A percentile compares a stretch with the other conserved stretches of the same genome.
phyloP scores from a whole-genome alignment of 2,797 vertebrate genomes.

The Apogon talboti region DNA sequence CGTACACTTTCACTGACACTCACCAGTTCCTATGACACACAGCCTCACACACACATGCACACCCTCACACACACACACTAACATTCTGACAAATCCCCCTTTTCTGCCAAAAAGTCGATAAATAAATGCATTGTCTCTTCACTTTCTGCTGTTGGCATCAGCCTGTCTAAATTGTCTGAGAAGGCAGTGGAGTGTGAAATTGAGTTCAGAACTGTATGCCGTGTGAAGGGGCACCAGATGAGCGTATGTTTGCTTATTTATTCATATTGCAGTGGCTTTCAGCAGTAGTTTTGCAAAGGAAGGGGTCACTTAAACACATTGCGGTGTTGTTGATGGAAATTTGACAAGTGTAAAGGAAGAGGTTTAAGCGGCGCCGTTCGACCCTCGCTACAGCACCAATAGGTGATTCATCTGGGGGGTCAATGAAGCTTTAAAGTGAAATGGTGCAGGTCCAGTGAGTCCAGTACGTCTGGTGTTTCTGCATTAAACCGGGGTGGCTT shows the following conservation, averaged over 20 bases:
- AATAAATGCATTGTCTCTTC: slow-evolving; percentile 85
- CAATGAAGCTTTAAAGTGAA: slow-evolving; percentile 62
- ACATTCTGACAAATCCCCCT: slow-evolving; percentile 69
- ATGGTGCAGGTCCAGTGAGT: slow-evolving; percentile 51
- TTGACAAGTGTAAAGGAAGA: slow-evolving; percentile 53
- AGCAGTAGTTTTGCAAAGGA: slow-evolving; percentile 45
- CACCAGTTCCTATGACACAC: no score
- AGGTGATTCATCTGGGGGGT: slow-evolving; percentile 49
- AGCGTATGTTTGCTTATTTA: slow-evolving; percentile 83
- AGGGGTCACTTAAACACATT: slow-evolving; percentile 74
- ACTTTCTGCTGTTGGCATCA: slow-evolving; percentile 84
- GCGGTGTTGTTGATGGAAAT: slow-evolving; percentile 53
- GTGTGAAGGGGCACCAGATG: slow-evolving; percentile 68
- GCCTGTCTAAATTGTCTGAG: slow-evolving; percentile 87
- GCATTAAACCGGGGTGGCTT: slow-evolving; percentile 50
- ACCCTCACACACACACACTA: no score
- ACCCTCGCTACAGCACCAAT: slow-evolving; percentile 25
- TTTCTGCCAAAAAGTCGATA: slow-evolving; percentile 78
- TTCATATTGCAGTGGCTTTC: slow-evolving; percentile 75
- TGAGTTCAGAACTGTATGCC: slow-evolving; percentile 84
- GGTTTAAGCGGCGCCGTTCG: slow-evolving; percentile 32
- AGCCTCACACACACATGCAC: slow-evolving; percentile 26
- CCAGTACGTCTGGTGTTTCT: slow-evolving; percentile 26
- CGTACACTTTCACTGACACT: no score
- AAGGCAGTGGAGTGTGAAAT: slow-evolving; percentile 86